Percentiles rank a stretch among this genome's conserved stretches.
phyloP scores from a whole-genome alignment of 2,113 vertebrate species.

The Burhinus bistriatus region DNA sequence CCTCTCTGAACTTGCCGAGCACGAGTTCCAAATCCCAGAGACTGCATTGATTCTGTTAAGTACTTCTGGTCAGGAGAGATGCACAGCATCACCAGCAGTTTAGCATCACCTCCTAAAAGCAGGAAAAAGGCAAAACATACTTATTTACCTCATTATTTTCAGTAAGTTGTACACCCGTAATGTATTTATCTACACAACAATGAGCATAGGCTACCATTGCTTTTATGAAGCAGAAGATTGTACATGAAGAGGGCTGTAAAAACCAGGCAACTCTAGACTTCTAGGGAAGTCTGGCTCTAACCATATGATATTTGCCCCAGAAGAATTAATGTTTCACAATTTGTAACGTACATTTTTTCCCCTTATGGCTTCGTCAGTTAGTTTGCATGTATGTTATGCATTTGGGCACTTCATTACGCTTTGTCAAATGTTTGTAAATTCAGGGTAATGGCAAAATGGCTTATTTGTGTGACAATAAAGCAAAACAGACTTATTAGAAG shows the following conservation, averaged over 20 bases:
- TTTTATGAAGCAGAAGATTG: neutral
- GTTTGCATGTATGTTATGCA: neutral
- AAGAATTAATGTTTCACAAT: neutral
- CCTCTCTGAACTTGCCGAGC: slow-evolving; percentile 79
- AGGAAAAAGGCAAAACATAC: neutral
- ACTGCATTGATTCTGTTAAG: slow-evolving; percentile 80
- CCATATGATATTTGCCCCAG: neutral
- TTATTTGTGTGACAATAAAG: neutral
- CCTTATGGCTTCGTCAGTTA: neutral
- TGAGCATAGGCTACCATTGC: neutral
- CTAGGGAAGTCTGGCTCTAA: neutral
- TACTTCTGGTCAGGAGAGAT: slow-evolving; percentile 80
- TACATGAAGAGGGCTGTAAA: neutral
- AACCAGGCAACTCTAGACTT: neutral
- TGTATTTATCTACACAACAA: neutral
- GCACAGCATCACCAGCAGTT: slow-evolving; percentile 83
- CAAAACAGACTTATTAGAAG: neutral
- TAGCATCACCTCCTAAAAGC: slow-evolving; percentile 82
- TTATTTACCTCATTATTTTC: neutral
- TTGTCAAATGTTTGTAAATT: neutral
- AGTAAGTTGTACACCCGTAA: neutral
- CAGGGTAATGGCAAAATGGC: neutral
- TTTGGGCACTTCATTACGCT: neutral
- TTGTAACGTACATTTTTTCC: neutral
- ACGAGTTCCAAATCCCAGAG: slow-evolving; percentile 77